Conservation (phyloP, 2,113 vertebrate species). For the Halcyon senegalensis region DNA sequence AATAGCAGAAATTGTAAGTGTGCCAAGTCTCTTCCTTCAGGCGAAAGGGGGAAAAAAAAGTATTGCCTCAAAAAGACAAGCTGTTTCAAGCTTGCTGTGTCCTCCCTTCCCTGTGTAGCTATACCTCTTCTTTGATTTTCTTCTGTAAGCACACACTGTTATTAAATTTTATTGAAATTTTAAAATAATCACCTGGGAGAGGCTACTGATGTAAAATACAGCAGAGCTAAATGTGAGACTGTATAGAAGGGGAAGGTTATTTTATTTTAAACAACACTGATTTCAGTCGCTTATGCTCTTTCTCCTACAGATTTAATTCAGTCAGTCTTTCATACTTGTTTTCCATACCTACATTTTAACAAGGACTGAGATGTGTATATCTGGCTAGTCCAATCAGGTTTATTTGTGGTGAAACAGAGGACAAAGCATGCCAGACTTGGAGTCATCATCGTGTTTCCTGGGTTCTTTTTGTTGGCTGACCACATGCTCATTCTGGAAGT, state of each 20-base stretch:
- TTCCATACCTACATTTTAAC: background rate
- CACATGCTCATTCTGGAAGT: background rate
- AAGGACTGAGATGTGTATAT: background rate
- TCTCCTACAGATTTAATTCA: background rate
- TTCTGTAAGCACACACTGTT: background rate
- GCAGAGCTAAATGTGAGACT: background rate
- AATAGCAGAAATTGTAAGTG: constrained; percentile 1
- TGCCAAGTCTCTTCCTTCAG: background rate
- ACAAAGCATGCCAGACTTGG: background rate
- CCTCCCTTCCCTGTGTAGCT: background rate
- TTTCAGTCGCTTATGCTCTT: background rate
- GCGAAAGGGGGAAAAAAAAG: background rate
- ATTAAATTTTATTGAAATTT: background rate
- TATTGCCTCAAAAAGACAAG: constrained; percentile 36
- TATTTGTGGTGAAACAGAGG: background rate
- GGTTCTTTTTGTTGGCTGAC: background rate
- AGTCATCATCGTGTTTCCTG: background rate
- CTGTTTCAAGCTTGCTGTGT: background rate
- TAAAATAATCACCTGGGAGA: background rate
- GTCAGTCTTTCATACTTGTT: background rate
- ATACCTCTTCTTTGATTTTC: background rate
- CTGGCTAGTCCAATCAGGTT: background rate
- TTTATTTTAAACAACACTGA: background rate
- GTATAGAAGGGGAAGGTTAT: background rate
- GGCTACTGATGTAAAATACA: background rate